phyloP scores from a whole-genome alignment of 2,113 vertebrate genomes.

The Corvus hawaiiensis region DNA sequence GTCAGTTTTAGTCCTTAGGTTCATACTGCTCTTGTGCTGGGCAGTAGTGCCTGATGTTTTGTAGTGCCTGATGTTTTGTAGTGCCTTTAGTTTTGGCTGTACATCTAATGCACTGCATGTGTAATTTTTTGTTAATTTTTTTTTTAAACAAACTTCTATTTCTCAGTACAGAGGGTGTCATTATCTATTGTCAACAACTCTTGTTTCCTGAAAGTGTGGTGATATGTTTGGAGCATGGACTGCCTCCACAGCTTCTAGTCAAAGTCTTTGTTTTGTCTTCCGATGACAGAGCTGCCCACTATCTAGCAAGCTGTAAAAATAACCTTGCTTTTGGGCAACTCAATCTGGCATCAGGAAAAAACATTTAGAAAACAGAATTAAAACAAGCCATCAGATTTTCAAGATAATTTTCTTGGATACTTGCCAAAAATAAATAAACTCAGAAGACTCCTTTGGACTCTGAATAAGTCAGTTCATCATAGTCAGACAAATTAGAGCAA shows the following conservation, averaged over 20 bases:
- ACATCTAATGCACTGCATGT: background rate
- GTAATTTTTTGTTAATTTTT: background rate
- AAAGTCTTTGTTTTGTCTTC: constrained; percentile 3
- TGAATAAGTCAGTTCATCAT: background rate
- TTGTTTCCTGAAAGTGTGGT: background rate
- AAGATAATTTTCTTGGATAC: background rate
- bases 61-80: background rate
- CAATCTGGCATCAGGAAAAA: background rate
- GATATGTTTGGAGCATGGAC: background rate
- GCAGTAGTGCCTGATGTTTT: background rate
- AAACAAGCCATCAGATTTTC: background rate
- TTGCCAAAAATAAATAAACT: background rate
- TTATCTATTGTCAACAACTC: background rate
- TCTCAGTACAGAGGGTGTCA: background rate
- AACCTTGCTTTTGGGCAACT: background rate
- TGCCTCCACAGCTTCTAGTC: background rate
- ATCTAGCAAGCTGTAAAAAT: background rate
- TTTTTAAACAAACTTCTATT: background rate
- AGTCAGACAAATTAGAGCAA: background rate
- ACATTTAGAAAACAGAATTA: background rate
- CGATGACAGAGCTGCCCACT: background rate
- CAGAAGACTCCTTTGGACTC: background rate
- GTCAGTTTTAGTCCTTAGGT: background rate
- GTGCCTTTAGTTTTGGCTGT: background rate
- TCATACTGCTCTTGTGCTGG: background rate